Conservation (phyloP, 2,888 invertebrate genomes). For the Diloba caeruleocephala region DNA sequence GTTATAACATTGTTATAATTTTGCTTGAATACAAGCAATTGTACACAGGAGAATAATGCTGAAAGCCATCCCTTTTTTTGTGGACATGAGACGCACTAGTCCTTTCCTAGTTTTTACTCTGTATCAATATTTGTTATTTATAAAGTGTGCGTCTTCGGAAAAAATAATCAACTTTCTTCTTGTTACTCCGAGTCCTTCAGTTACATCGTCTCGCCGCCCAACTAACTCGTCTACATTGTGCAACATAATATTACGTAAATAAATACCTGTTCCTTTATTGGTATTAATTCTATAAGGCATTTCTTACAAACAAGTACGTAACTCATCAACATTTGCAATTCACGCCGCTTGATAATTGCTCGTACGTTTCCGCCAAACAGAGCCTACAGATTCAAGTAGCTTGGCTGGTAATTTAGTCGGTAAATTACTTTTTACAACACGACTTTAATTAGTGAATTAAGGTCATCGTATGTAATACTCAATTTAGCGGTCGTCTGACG, state of each 20-base stretch:
- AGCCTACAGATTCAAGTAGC: slow-evolving; percentile 41
- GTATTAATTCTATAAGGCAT: slow-evolving; percentile 42
- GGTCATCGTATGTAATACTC: slow-evolving; percentile 53
- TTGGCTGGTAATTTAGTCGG: slow-evolving; percentile 31
- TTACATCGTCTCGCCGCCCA: slow-evolving; percentile 34
- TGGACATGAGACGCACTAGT: too few relatives aligned
- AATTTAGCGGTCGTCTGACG: slow-evolving; percentile 56
- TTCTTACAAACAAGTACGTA: slow-evolving; percentile 40
- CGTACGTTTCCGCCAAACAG: slow-evolving; percentile 41
- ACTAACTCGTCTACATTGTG: slow-evolving; percentile 39
- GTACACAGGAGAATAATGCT: too few relatives aligned
- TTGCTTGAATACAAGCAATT: too few relatives aligned
- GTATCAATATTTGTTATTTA: too few relatives aligned
- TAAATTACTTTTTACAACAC: slow-evolving; percentile 50
- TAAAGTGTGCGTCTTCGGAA: too few relatives aligned
- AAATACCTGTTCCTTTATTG: slow-evolving; percentile 51
- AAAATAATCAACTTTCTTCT: too few relatives aligned
- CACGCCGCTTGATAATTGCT: slow-evolving; percentile 28
- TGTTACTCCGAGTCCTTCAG: slow-evolving; percentile 1
- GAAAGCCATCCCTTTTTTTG: too few relatives aligned
- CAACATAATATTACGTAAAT: slow-evolving; percentile 46
- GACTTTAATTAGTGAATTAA: slow-evolving; percentile 61
- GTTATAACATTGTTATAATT: too few relatives aligned
- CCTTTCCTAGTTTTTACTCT: too few relatives aligned
- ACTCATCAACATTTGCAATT: slow-evolving; percentile 39